A percentile compares a stretch with the other conserved stretches of the same genome.
phyloP scores from a whole-genome alignment of 2,113 vertebrate species.

The Choloepus hoffmanni region DNA sequence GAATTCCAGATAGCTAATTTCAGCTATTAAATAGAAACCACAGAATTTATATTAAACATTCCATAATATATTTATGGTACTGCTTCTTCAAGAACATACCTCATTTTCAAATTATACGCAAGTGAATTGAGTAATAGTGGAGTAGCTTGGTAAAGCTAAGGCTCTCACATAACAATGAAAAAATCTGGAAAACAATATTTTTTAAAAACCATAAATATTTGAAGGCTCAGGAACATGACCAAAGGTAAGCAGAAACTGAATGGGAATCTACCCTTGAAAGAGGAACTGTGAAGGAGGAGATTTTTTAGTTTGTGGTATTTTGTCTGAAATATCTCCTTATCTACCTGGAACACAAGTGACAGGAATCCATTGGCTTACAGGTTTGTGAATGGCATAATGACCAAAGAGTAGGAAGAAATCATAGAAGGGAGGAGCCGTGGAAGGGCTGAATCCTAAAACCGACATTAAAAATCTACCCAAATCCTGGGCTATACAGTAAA shows the following conservation, averaged over 20 bases:
- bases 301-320: not conserved
- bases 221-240: not conserved
- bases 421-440: not conserved
- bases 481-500: not conserved
- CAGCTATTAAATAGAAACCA: conserved; percentile 65
- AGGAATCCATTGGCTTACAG: not conserved
- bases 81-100: conserved; percentile 73
- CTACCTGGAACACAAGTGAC: not conserved
- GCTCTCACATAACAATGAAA: not conserved
- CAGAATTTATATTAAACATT: conserved; percentile 15
- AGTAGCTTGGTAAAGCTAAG: not conserved
- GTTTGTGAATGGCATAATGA: not conserved
- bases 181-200: not conserved
- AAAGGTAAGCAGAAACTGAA: not conserved
- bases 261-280: not conserved
- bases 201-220: not conserved
- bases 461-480: not conserved
- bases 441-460: not conserved
- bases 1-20: conserved; percentile 70
- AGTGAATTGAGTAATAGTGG: conserved; percentile 64
- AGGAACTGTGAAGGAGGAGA: not conserved
- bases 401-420: not conserved
- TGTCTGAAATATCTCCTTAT: not conserved
- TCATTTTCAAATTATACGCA: conserved; percentile 82
- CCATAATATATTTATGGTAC: conserved; percentile 49